Conservation (phyloP, 2,888 invertebrate genomes). For the Meiosimyza decipiens region DNA sequence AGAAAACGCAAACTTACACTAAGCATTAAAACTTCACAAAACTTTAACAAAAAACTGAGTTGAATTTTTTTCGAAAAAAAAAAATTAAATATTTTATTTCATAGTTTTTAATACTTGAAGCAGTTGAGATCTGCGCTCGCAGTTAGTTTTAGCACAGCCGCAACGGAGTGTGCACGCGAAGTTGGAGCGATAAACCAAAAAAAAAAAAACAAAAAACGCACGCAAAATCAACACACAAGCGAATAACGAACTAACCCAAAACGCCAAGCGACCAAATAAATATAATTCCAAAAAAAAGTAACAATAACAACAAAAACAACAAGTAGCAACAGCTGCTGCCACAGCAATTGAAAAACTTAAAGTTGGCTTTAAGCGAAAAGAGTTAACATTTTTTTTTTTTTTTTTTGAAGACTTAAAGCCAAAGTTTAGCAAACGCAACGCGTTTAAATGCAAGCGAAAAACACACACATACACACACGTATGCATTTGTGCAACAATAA, state of each 20-base stretch:
- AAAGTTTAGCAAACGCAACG: conserved; percentile 23
- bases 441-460: too few species aligned
- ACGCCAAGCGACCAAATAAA: too few species aligned
- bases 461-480: background rate
- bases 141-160: conserved; percentile 67
- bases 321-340: conserved; percentile 40
- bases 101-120: conserved; percentile 62
- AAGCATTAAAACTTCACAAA: too few species aligned
- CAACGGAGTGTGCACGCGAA: conserved; percentile 67
- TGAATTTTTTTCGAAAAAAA: background rate
- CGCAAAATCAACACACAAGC: conserved; percentile 41
- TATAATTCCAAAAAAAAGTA: too few species aligned
- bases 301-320: conserved; percentile 35
- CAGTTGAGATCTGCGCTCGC: conserved; percentile 58
- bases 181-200: too few species aligned
- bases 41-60: too few species aligned
- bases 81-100: background rate
- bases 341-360: conserved; percentile 11
- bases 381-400: background rate
- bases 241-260: conserved; percentile 32
- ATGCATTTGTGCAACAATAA: too few species aligned
- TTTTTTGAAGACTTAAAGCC: conserved; percentile 2
- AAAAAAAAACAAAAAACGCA: conserved; percentile 37
- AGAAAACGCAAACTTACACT: too few species aligned
- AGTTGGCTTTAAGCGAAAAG: conserved; percentile 3